Evolutionary conservation across 2,113 vertebrate genomes (phyloP).

Genomic region (Oreochromis aureus): DNA sequence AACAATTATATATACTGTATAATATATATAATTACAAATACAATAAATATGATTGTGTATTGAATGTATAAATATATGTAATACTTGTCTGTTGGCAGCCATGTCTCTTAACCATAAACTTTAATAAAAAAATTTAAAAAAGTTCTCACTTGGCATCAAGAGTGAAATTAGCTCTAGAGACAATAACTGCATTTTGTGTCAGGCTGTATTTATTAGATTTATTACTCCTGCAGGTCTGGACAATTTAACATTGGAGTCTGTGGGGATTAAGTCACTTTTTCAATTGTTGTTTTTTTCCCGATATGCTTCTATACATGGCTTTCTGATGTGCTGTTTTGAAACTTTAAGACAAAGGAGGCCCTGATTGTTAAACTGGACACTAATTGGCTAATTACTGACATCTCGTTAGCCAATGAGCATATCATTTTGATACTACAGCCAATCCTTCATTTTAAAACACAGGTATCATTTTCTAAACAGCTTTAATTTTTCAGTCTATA

Average conservation of each 20-base stretch:
- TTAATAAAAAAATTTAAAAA: not conserved
- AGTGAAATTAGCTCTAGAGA: not conserved
- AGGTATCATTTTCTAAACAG: not conserved
- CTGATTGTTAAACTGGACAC: not conserved
- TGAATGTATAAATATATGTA: not conserved
- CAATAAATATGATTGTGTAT: not conserved
- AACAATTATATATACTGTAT: not conserved
- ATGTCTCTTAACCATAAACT: not conserved
- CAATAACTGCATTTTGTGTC: not conserved
- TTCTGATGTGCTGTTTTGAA: not conserved
- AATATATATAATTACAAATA: not conserved
- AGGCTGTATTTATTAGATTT: not conserved
- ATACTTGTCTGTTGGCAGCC: not conserved
- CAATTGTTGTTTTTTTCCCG: not conserved
- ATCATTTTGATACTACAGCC: not conserved
- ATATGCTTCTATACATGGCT: not conserved
- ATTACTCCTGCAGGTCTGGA: not conserved
- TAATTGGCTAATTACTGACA: not conserved
- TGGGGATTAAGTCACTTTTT: not conserved
- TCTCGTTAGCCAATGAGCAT: not conserved
- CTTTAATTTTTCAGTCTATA: not conserved
- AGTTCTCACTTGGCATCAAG: not conserved
- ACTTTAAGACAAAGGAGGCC: not conserved
- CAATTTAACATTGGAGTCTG: not conserved
- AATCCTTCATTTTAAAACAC: not conserved